Evolutionary conservation across 92 coral and sea anemone genomes (phyloP).

Genomic region (Parazoanthus atlanticus): DNA sequence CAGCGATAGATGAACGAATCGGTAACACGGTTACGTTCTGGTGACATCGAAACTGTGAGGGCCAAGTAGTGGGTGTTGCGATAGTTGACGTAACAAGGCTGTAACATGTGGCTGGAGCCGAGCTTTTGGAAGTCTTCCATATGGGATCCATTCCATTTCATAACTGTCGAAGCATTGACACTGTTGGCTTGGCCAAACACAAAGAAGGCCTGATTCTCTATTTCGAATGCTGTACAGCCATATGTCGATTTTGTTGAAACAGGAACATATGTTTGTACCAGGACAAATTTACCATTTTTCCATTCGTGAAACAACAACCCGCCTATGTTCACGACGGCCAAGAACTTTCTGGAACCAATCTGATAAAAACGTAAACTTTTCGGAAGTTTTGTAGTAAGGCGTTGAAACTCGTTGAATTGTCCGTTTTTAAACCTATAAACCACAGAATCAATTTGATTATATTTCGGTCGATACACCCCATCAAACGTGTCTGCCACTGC

Average conservation of each 20-base stretch:
- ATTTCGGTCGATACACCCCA: too few relatives aligned
- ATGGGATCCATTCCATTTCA: not conserved
- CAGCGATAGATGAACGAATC: not conserved
- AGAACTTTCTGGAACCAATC: slow-evolving; percentile 8
- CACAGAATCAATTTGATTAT: not conserved
- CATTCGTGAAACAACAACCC: not conserved
- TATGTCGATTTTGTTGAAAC: not conserved
- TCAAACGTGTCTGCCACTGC: too few relatives aligned
- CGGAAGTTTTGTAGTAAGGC: not conserved
- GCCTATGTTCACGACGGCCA: not conserved
- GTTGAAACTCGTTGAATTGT: not conserved
- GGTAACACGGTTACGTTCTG: too few relatives aligned
- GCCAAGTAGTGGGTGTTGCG: not conserved
- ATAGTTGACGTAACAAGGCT: not conserved
- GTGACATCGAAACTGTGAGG: not conserved
- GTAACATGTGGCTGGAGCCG: not conserved
- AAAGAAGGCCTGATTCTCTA: not conserved
- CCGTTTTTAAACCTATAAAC: not conserved
- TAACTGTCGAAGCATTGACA: not conserved
- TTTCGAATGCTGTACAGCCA: not conserved
- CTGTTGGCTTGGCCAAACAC: not conserved
- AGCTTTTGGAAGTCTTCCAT: not conserved
- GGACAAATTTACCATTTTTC: not conserved
- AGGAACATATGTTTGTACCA: not conserved
- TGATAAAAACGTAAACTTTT: not conserved